Percentiles rank a stretch among this genome's conserved stretches.
Conservation (phyloP, 2,888 invertebrate genomes). For the Nomada flava region DNA sequence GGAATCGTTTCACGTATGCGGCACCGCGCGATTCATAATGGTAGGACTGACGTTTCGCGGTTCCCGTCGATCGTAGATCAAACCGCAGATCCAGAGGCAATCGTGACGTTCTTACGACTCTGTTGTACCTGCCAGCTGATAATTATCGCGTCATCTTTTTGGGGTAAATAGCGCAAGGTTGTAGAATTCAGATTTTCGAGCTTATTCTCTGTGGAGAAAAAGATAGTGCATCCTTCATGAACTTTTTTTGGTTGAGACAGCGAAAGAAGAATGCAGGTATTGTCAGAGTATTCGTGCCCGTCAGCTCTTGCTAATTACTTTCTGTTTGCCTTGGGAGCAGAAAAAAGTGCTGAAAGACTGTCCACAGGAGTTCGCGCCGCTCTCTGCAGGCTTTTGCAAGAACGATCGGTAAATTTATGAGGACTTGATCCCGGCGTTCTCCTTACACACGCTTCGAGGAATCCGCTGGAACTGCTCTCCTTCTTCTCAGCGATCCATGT, state of each 20-base stretch:
- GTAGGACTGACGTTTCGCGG: constrained; percentile 52
- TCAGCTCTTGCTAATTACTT: not conserved
- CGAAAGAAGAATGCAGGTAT: not conserved
- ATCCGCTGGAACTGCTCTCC: constrained; percentile 42
- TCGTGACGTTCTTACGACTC: not conserved
- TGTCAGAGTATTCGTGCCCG: not conserved
- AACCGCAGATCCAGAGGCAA: constrained; percentile 7
- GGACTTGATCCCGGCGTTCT: constrained; percentile 41
- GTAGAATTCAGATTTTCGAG: not conserved
- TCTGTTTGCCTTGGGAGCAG: constrained; percentile 29
- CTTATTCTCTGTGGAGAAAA: too few species aligned
- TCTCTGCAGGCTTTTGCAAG: constrained; percentile 46
- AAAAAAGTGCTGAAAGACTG: constrained; percentile 29
- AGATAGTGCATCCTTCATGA: not conserved
- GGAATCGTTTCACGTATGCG: constrained; percentile 59
- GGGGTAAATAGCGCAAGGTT: not conserved
- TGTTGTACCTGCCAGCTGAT: constrained; percentile 5
- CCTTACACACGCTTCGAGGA: constrained; percentile 49
- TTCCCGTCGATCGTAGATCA: constrained; percentile 32
- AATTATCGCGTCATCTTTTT: constrained; percentile 23
- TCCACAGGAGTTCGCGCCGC: constrained; percentile 16
- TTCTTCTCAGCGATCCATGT: constrained; percentile 15
- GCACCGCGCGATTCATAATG: constrained; percentile 59
- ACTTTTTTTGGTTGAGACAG: not conserved
- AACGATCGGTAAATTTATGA: constrained; percentile 53